phyloP scores from a whole-genome alignment of 2,113 vertebrate species.

The Nycticryphes semicollaris region DNA sequence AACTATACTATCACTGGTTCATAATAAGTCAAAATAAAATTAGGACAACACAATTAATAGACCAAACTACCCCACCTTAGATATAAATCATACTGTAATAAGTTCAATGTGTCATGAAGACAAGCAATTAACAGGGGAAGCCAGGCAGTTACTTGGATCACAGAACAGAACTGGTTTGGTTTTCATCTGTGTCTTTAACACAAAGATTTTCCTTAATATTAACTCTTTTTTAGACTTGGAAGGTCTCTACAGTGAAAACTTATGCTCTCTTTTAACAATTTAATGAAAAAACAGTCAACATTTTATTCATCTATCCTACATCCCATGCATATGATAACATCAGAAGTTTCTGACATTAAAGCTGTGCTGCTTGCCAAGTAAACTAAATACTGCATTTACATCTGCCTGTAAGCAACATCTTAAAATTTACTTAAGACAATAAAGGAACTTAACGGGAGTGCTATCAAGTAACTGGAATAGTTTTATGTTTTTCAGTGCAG shows the following conservation, averaged over 20 bases:
- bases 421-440: neutral
- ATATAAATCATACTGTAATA: neutral
- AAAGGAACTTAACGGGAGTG: neutral
- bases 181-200: neutral
- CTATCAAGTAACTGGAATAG: neutral
- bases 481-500: neutral
- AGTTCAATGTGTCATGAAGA: neutral
- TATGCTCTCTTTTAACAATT: neutral
- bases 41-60: neutral
- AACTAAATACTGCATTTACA: neutral
- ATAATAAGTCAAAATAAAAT: neutral
- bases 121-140: neutral
- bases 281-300: neutral
- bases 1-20: neutral
- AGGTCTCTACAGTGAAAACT: neutral
- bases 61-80: neutral
- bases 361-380: neutral
- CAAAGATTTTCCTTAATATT: neutral
- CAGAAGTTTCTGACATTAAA: neutral
- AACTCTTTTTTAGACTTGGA: neutral
- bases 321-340: neutral
- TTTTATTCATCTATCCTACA: neutral
- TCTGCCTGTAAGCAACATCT: neutral
- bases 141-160: neutral
- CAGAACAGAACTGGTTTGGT: neutral